phyloP scores from a whole-genome alignment of 2,113 vertebrate genomes.

The Gadus macrocephalus region DNA sequence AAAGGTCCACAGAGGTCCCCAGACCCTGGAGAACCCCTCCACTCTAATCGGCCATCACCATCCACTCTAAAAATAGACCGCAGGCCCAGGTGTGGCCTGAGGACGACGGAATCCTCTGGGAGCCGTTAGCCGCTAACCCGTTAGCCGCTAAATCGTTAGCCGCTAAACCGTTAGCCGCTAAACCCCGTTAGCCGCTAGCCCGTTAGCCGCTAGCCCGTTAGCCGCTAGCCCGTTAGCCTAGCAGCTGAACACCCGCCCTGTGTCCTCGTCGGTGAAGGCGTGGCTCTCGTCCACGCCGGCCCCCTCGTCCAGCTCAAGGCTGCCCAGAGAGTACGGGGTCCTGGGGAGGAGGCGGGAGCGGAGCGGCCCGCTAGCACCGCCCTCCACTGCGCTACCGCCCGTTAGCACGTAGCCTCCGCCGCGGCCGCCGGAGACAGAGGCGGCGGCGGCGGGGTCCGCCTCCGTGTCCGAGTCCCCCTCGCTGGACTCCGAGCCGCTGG shows the following conservation, averaged over 20 bases:
- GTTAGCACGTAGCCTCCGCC: conserved; percentile 61
- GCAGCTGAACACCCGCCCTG: conserved; percentile 74
- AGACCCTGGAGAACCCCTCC: too few species aligned
- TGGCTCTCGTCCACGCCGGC: conserved; percentile 68
- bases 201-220: too few species aligned
- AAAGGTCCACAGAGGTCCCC: too few species aligned
- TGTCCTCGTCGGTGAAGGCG: conserved; percentile 77
- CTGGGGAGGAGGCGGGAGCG: conserved; percentile 69
- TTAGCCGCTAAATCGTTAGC: too few species aligned
- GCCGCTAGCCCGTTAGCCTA: conserved; percentile 36
- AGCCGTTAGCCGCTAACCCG: too few species aligned
- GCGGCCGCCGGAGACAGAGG: conserved; percentile 60
- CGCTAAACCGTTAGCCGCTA: too few species aligned
- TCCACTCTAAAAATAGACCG: too few species aligned
- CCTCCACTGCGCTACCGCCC: conserved; percentile 66
- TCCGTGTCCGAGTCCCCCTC: conserved; percentile 90
- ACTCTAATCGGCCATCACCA: too few species aligned
- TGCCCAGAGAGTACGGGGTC: conserved; percentile 76
- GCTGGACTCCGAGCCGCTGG: conserved; percentile 87
- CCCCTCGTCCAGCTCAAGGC: conserved; percentile 80
- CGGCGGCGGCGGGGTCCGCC: conserved; percentile 32
- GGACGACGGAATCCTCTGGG: too few species aligned
- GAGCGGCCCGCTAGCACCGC: conserved; percentile 49
- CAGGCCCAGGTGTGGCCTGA: too few species aligned
- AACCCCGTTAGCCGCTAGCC: too few species aligned